Base-by-base conservation (phyloP, 2,113 vertebrate species). In the Bombycilla garrulus region DNA sequence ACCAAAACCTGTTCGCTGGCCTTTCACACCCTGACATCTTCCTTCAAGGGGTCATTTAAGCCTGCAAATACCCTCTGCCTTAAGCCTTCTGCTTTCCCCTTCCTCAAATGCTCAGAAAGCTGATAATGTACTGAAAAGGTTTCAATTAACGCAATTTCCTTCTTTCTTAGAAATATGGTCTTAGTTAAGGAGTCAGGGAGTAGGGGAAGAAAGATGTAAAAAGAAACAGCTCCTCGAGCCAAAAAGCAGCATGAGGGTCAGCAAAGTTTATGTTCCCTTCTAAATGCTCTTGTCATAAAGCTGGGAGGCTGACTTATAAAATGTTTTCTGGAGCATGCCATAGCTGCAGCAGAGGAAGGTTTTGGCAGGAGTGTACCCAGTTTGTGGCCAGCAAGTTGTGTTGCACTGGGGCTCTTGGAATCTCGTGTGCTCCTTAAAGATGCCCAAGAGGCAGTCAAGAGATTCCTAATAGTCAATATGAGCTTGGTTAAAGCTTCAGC, bases 131-230 rank as follows among this genome's bases (percentile, higher is more conserved):
- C 62, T 50, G 51, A 93, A 56, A 91, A 84, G 86, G 83, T 97
- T 98, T 97, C 95, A 95, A 40, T 97, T 97, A 95, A 56, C 0
- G 1, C 90, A 56, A 76, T 97, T 97, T 96, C 88, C 93, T 95
- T 96, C 87, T 94, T 88, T 56, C 81, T 95, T 92, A 95, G 80
- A 97, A 96, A 95, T 95, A 44, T 72, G 81, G 88, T 79, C 28
- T 96, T 95, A 90, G 89, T 69, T 73, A 74, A 95, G 80, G 38
- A 76, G 79, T n/a, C 2, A 0, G 35, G 40, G 24, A 69, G 86
- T 36, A 92, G 51, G 17, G 16, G 28, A 61, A 76, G 60, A 70
- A 78, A 76, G 58, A 70, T 54, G 33, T 73, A 48, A 38, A 87
- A 81, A 45, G 65, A 36, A n/a, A 60, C 28, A 47, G 21, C 72